Base-by-base conservation (phyloP, 2,888 invertebrate species). In the Ophion slaviceki region DNA sequence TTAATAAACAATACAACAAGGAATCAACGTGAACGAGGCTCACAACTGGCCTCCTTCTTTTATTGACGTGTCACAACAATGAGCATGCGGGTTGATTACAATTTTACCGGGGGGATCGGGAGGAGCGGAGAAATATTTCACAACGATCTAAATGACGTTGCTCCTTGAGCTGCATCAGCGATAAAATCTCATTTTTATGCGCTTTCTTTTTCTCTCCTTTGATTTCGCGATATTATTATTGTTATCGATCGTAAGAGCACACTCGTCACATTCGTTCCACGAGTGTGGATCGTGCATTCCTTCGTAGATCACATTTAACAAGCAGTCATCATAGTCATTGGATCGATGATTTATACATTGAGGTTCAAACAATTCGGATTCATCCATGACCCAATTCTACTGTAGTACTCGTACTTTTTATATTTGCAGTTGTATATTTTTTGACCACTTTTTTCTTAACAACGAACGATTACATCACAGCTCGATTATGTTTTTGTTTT, bases 21-120 rank as follows among this genome's bases (percentile, higher is more conserved):
- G 71, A 80, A 64, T 28, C 74, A 75, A 45, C 80, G 71, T 67
- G 57, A 81, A 85, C 71, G 80, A 72, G 68, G 36, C 68, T 79
- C 80, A 5, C 40, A 85, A 79, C 71, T 62, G 74, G 59, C 81
- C 74, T 76, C 71, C 80, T 76, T 87, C 53, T 57, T 89, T 89
- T 90, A 91, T 92, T 92, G 89, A 91, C 90, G 91, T 90, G 82
- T 91, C 90, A 93, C 92, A 92, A 92, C 91, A 91, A 90, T 90
- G 86, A 92, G 90, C 93, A 93, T 92, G 92, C 92, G 92, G 89
- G 88, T 89, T 61, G 78, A 84, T 90, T 92, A 92, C 89, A 92
- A 87, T 88, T 86, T 90, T 47, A 28, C 28, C 85, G 40, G 40
- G 71, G 81, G 71, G 82, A 87, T 75, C 88, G 76, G 64, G 83